A percentile compares a stretch with the other conserved stretches of the same genome.
Conservation (phyloP, 2,888 invertebrate genomes). For the Acrocera orbiculus region DNA sequence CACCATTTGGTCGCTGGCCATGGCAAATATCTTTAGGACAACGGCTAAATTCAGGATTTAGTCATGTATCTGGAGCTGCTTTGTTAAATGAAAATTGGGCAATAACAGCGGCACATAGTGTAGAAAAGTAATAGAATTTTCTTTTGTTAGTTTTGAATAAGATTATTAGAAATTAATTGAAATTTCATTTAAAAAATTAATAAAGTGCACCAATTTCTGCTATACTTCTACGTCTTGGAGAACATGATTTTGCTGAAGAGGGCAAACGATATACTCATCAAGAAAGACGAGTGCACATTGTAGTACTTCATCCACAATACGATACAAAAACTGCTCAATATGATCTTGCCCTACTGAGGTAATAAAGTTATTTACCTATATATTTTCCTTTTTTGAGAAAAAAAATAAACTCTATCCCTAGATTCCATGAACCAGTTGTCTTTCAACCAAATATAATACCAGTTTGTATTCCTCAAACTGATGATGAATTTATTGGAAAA, state of each 20-base stretch:
- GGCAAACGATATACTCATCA: slow-evolving; percentile 77
- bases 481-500: slow-evolving; percentile 67
- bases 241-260: slow-evolving; percentile 73
- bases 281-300: slow-evolving; percentile 76
- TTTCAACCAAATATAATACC: slow-evolving; percentile 86
- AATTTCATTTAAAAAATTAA: slow-evolving; percentile 10
- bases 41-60: slow-evolving; percentile 79
- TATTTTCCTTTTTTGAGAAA: neutral
- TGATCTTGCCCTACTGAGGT: slow-evolving; percentile 67
- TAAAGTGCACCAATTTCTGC: slow-evolving; percentile 77
- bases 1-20: slow-evolving; percentile 82
- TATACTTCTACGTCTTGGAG: slow-evolving; percentile 68
- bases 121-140: slow-evolving; percentile 66
- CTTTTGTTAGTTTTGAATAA: too few species aligned
- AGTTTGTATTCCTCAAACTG: slow-evolving; percentile 71
- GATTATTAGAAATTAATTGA: neutral
- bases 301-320: slow-evolving; percentile 84
- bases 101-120: slow-evolving; percentile 87
- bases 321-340: slow-evolving; percentile 85
- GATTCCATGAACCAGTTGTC: slow-evolving; percentile 78
- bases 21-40: slow-evolving; percentile 89
- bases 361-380: slow-evolving; percentile 8
- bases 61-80: slow-evolving; percentile 87
- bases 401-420: slow-evolving; percentile 14
- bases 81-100: slow-evolving; percentile 88